These are phyloP conservation scores for Drosophila bipectinata DNA, from an alignment of 1,140 invertebrate species.

Conservation along the genomic window DNA sequence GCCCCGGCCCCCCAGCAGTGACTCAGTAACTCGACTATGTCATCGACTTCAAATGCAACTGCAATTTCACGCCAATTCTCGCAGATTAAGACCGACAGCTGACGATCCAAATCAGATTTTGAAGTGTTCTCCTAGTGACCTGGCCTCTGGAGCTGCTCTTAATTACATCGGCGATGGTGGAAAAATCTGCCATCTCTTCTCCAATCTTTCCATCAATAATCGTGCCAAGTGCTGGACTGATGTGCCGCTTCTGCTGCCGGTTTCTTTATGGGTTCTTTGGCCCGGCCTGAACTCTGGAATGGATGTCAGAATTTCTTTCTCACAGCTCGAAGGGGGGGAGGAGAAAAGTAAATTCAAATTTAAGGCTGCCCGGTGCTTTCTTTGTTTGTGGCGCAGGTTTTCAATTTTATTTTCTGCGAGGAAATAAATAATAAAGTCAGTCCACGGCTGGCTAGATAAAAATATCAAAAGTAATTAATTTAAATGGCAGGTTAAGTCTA, in stretches of 20 bases:
- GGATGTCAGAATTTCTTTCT: constrained; percentile 29
- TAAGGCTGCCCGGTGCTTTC: constrained; percentile 23
- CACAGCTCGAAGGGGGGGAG: background rate
- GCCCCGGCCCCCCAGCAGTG: constrained; percentile 32
- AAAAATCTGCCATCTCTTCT: constrained; percentile 34
- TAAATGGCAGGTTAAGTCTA: constrained; percentile 17
- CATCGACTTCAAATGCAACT: constrained; percentile 59
- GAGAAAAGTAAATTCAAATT: constrained; percentile 49
- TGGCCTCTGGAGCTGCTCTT: constrained; percentile 40
- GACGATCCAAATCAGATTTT: constrained; percentile 50
- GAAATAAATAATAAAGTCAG: constrained; percentile 36
- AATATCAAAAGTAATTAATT: constrained; percentile 51
- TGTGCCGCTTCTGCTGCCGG: constrained; percentile 14
- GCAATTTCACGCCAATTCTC: constrained; percentile 62
- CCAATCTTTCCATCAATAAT: constrained; percentile 37
- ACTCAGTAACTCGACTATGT: constrained; percentile 46
- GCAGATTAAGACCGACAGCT: constrained; percentile 78
- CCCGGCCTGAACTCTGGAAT: constrained; percentile 45
- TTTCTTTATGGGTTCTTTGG: constrained; percentile 47
- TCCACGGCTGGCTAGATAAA: constrained; percentile 24
- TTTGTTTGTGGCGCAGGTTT: constrained; percentile 32
- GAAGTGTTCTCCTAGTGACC: background rate
- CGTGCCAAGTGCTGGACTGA: constrained; percentile 26
- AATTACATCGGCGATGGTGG: constrained; percentile 35
- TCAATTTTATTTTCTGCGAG: constrained; percentile 42